Evolutionary conservation across 2,113 vertebrate genomes (phyloP).

Genomic region (Gobio gobio): DNA sequence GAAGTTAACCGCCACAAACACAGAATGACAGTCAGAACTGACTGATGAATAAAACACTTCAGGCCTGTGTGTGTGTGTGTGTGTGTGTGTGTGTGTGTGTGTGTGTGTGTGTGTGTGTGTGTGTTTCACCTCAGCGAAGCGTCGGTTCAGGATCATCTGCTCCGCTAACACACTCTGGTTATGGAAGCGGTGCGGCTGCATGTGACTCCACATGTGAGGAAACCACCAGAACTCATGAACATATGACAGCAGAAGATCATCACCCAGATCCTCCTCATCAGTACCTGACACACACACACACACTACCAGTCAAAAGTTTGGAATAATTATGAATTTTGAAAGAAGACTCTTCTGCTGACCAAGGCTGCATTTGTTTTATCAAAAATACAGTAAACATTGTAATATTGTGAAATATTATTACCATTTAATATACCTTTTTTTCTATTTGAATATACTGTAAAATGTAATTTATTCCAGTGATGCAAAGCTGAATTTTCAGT

Average conservation of each 20-base stretch:
- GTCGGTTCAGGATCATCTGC: conserved; percentile 98
- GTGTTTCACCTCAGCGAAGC: conserved; percentile 90
- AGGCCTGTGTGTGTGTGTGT: background rate
- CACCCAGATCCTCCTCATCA: conserved; percentile 92
- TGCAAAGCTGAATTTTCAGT: too few relatives aligned
- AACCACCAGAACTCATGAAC: conserved; percentile 99
- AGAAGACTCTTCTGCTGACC: too few relatives aligned
- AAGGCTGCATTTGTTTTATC: too few relatives aligned
- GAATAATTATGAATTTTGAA: too few relatives aligned
- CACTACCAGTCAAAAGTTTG: background rate
- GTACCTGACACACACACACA: conserved; percentile 77
- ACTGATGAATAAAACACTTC: too few relatives aligned
- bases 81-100: background rate
- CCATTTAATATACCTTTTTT: too few relatives aligned
- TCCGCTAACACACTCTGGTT: conserved; percentile 95
- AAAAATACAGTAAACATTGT: too few relatives aligned
- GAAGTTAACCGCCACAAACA: too few relatives aligned
- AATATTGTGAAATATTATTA: too few relatives aligned
- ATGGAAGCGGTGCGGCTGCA: conserved; percentile 99
- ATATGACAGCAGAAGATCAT: conserved; percentile 91
- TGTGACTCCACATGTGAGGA: conserved; percentile 99
- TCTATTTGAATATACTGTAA: too few relatives aligned
- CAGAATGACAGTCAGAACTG: too few relatives aligned
- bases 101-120: background rate
- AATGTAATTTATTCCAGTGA: too few relatives aligned